Evolutionary conservation across 2,888 invertebrate genomes (phyloP).

Genomic region (Endomychus coccineus): DNA sequence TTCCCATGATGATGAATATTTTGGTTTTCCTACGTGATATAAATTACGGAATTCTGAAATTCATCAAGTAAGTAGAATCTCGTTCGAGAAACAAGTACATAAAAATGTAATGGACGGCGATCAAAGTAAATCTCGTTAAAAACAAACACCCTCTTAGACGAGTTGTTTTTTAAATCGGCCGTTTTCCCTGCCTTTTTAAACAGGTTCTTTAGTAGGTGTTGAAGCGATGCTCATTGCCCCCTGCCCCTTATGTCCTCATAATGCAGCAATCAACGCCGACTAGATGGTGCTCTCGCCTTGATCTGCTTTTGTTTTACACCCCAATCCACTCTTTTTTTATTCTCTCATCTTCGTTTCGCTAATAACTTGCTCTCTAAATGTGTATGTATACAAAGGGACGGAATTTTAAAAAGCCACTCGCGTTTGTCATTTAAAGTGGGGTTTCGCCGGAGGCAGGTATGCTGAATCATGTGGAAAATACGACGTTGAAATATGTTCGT

Average conservation of each 20-base stretch:
- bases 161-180: conserved; percentile 40
- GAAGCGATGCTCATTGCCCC: conserved; percentile 26
- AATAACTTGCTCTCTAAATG: conserved; percentile 36
- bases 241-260: conserved; percentile 27
- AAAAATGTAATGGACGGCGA: too few species aligned
- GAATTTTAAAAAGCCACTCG: conserved; percentile 40
- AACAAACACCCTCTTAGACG: conserved; percentile 42
- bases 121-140: conserved; percentile 43
- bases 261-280: conserved; percentile 39
- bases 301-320: conserved; percentile 37
- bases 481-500: too few species aligned
- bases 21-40: too few species aligned
- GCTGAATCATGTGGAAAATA: too few species aligned
- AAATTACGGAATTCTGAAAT: too few species aligned
- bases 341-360: conserved; percentile 36
- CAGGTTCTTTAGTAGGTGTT: conserved; percentile 39
- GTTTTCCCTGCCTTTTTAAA: conserved; percentile 34
- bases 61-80: too few species aligned
- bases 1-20: too few species aligned
- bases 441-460: too few species aligned
- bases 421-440: conserved; percentile 40
- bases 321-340: conserved; percentile 35
- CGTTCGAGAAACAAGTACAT: too few species aligned
- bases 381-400: conserved; percentile 34
- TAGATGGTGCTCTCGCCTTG: conserved; percentile 31